Conservation (phyloP, 2,797 vertebrate genomes). For the Yasuhikotakia modesta region DNA sequence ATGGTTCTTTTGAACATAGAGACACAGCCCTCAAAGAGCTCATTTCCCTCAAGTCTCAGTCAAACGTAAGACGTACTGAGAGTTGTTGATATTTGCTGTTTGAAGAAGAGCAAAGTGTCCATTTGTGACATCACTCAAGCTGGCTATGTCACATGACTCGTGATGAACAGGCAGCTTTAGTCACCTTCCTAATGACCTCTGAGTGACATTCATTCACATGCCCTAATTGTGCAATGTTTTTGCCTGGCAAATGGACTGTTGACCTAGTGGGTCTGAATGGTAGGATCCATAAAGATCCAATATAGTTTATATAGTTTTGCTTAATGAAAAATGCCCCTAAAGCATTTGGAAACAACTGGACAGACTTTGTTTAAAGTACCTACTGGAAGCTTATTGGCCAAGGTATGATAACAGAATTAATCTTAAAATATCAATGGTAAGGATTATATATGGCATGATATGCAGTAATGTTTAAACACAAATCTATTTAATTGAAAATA, state of each 20-base stretch:
- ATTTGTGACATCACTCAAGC: slow-evolving; percentile 59
- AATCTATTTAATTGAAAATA: no score
- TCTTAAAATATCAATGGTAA: not conserved
- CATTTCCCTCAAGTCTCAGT: slow-evolving; percentile 21
- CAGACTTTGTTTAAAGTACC: not conserved
- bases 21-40: slow-evolving; percentile 42
- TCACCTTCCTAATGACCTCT: slow-evolving; percentile 37
- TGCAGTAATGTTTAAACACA: no score
- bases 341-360: not conserved
- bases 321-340: slow-evolving; percentile 1
- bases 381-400: not conserved
- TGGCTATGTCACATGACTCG: slow-evolving; percentile 61
- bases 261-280: slow-evolving; percentile 15
- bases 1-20: slow-evolving; percentile 62
- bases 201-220: slow-evolving; percentile 45
- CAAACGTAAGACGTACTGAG: slow-evolving; percentile 39
- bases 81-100: slow-evolving; percentile 32
- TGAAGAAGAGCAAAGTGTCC: slow-evolving; percentile 39
- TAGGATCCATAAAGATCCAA: not conserved
- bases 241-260: slow-evolving; percentile 27
- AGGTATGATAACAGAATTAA: not conserved
- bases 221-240: slow-evolving; percentile 27
- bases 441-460: no score
- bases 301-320: no score
- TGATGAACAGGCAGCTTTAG: slow-evolving; percentile 42